Percentiles rank a stretch among this genome's conserved stretches.
Evolutionary conservation across 2,113 vertebrate species (phyloP).

Genomic region (Struthidea cinerea): DNA sequence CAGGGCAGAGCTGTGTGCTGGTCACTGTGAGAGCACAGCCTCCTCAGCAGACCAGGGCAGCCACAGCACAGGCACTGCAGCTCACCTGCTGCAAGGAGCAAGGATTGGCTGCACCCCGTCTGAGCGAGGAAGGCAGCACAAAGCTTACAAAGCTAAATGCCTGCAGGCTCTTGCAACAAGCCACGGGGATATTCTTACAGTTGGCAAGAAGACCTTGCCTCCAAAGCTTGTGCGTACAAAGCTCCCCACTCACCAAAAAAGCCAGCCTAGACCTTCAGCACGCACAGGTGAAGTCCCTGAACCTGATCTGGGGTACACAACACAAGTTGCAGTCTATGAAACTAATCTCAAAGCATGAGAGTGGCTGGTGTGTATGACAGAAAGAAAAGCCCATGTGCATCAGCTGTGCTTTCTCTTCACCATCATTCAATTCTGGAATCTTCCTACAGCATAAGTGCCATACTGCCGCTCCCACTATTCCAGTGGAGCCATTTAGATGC

Average conservation of each 20-base stretch:
- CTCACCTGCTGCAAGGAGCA: background rate
- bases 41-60: background rate
- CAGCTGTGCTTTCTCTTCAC: background rate
- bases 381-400: background rate
- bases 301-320: background rate
- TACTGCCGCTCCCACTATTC: background rate
- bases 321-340: background rate
- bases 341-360: background rate
- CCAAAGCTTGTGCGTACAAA: background rate
- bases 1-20: background rate
- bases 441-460: background rate
- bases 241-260: background rate
- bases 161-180: background rate
- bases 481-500: background rate
- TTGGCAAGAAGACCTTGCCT: background rate
- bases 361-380: background rate
- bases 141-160: background rate
- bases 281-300: background rate
- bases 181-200: background rate
- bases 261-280: background rate
- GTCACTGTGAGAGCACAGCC: background rate
- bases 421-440: background rate
- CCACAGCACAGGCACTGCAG: background rate
- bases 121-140: background rate
- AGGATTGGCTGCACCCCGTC: background rate